These are phyloP conservation scores for Abramis brama DNA, from an alignment of 2,113 vertebrate species.

Conservation along the genomic window DNA sequence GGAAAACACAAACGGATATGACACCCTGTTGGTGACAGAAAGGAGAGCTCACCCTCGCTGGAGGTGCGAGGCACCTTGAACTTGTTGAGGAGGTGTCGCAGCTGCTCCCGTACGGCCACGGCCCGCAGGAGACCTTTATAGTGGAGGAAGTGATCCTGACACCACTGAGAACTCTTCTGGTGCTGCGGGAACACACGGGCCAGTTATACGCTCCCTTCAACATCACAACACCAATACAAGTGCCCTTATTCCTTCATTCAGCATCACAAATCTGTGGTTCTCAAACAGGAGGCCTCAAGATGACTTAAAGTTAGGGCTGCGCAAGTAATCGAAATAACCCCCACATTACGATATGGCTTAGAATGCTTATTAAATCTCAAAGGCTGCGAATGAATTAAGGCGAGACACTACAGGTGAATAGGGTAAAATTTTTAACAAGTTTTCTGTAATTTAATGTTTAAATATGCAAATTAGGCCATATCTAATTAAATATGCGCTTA, in stretches of 20 bases:
- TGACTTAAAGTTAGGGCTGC: not conserved
- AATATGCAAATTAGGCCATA: too few relatives aligned
- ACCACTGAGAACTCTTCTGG: constrained; percentile 97
- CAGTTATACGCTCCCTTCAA: not conserved
- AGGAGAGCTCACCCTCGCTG: constrained; percentile 85
- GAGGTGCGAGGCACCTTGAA: constrained; percentile 95
- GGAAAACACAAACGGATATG: too few relatives aligned
- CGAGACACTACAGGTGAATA: too few relatives aligned
- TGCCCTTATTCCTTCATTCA: too few relatives aligned
- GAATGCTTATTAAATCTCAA: not conserved
- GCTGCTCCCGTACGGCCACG: constrained; percentile 89
- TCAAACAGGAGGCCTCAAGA: not conserved
- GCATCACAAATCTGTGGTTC: not conserved
- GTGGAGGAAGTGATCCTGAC: constrained; percentile 95
- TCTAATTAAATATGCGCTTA: too few relatives aligned
- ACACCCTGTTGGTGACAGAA: not conserved
- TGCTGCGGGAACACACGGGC: constrained; percentile 75
- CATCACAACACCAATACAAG: not conserved
- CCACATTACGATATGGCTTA: too few relatives aligned
- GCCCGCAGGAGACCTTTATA: constrained; percentile 95
- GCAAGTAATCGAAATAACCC: too few relatives aligned
- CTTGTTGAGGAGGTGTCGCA: constrained; percentile 93
- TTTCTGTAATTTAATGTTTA: too few relatives aligned
- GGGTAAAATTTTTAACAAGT: too few relatives aligned
- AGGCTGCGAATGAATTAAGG: not conserved